Conservation (phyloP, 1,140 invertebrate genomes). For the Conus ventricosus region DNA sequence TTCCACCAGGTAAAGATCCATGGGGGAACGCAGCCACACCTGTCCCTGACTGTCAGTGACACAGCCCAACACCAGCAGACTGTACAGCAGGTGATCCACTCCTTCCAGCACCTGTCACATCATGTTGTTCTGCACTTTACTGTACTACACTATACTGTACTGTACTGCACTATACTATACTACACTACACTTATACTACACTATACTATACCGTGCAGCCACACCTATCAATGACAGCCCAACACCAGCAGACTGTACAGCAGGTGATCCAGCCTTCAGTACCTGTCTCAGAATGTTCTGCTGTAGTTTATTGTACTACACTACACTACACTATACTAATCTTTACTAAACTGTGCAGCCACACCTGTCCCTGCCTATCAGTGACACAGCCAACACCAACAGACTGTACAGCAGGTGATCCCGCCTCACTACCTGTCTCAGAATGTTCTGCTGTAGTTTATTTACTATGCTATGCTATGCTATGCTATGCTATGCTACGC, state of each 20-base stretch:
- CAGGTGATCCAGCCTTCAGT: conserved; percentile 64
- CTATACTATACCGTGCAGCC: conserved; percentile 43
- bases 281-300: conserved; percentile 40
- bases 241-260: conserved; percentile 65
- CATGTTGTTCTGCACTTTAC: too few relatives aligned
- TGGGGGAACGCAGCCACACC: conserved; percentile 63
- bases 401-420: conserved; percentile 69
- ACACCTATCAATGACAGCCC: conserved; percentile 63
- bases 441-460: too few relatives aligned
- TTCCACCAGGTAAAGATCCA: conserved; percentile 67
- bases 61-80: conserved; percentile 65
- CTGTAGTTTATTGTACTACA: not conserved
- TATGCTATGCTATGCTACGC: too few relatives aligned
- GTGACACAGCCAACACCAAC: conserved; percentile 61
- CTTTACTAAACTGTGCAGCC: conserved; percentile 45
- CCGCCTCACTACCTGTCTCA: too few relatives aligned
- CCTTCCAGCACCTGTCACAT: conserved; percentile 62
- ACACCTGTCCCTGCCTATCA: conserved; percentile 63
- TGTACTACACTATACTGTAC: not conserved
- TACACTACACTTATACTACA: not conserved
- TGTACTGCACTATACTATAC: not conserved
- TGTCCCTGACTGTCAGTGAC: conserved; percentile 59
- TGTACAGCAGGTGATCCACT: conserved; percentile 68
- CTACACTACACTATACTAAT: too few relatives aligned
- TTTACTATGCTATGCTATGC: too few relatives aligned